phyloP scores from a whole-genome alignment of 1,140 invertebrate genomes.

The Conus ventricosus region DNA sequence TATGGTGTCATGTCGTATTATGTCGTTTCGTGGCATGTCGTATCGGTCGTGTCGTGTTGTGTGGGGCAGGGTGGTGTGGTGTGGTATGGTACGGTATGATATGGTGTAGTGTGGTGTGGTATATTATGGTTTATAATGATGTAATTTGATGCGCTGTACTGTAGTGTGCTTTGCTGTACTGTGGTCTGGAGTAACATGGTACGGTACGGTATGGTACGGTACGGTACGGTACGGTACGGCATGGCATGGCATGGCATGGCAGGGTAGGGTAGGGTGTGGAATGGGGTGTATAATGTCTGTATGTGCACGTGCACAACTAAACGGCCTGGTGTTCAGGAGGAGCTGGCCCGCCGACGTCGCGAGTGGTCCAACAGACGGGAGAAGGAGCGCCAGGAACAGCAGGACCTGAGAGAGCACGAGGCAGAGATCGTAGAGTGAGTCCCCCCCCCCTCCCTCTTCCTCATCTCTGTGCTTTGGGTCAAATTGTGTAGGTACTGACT shows the following conservation, averaged over 20 bases:
- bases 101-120: too few relatives aligned
- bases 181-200: background rate
- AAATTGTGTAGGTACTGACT: too few relatives aligned
- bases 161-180: background rate
- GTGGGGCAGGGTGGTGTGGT: slow-evolving; percentile 55
- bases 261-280: slow-evolving; percentile 44
- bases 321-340: slow-evolving; percentile 45
- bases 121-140: background rate
- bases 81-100: slow-evolving; percentile 45
- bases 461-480: too few relatives aligned
- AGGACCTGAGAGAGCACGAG: slow-evolving; percentile 68
- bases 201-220: slow-evolving; percentile 39
- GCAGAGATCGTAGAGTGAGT: slow-evolving; percentile 66
- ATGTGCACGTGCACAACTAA: too few relatives aligned
- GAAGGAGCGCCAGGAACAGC: slow-evolving; percentile 68
- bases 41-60: slow-evolving; percentile 55
- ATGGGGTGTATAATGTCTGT: too few relatives aligned
- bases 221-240: background rate
- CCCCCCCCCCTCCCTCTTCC: background rate
- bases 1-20: slow-evolving; percentile 53
- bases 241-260: background rate
- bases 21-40: slow-evolving; percentile 57
- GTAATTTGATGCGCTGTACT: background rate
- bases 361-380: slow-evolving; percentile 61
- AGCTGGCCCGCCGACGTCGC: slow-evolving; percentile 59